These are phyloP conservation scores for Myocastor coypus DNA, from an alignment of 2,113 vertebrate species.

Conservation along the genomic window DNA sequence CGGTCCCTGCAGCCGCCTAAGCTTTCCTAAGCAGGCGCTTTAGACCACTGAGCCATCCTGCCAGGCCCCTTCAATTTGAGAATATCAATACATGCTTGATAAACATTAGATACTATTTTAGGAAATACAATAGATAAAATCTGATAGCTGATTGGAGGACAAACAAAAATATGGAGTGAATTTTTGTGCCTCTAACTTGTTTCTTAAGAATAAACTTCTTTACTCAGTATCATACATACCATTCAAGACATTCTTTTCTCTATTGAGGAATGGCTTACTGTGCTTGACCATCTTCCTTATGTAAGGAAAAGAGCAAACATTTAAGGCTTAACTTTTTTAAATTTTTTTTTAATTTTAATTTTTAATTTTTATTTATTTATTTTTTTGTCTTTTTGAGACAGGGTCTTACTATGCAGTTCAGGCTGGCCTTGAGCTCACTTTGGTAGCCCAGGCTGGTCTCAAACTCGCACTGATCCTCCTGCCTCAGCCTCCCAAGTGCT, in stretches of 20 bases:
- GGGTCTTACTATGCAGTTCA: no score
- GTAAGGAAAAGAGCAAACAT: neutral
- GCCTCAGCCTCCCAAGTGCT: no score
- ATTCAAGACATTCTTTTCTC: neutral
- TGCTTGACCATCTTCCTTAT: neutral
- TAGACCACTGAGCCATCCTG: no score
- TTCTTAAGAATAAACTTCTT: slow-evolving; percentile 9
- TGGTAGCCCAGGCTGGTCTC: no score
- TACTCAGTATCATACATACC: neutral
- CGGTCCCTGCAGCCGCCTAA: no score
- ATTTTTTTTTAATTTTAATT: no score
- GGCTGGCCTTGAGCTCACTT: no score
- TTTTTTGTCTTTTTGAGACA: no score
- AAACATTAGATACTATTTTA: neutral
- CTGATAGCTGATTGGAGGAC: neutral
- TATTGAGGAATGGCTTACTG: neutral
- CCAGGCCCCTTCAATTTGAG: neutral
- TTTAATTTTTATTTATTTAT: no score
- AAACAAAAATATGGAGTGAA: slow-evolving; percentile 19
- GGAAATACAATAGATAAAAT: neutral
- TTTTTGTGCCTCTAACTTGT: slow-evolving; percentile 12
- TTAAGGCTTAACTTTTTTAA: slow-evolving; percentile 23
- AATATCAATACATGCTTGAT: slow-evolving; percentile 14
- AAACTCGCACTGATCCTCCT: no score
- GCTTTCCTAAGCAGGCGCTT: no score